Base-by-base conservation (phyloP, 2,888 invertebrate species). In the Anodontia alba region DNA sequence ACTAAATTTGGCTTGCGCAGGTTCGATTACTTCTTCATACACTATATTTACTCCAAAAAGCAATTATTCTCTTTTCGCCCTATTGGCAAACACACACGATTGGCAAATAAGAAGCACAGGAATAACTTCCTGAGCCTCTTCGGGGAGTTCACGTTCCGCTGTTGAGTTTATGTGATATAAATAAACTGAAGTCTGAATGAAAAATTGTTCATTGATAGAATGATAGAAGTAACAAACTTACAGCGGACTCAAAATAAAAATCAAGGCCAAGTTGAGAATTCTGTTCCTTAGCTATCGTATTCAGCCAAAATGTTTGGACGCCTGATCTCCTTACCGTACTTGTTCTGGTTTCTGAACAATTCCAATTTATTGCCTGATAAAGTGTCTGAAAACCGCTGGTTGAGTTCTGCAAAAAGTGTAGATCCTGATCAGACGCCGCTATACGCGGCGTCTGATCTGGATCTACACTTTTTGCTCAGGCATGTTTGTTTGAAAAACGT, bases 201-300 rank as follows among this genome's bases (percentile, higher is more conserved):
- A 62, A 62, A 62, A 62, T 62, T 8, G 33, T 62, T 62, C 62
- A 62, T 33, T 62, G 62, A 62, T 31, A 62, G 62, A 33, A 33
- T 33, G 33, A 62, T 62, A 10, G 62, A 62, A 26, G 54, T 26
- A 54, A 54, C 54, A 54, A 54, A 26, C 54, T 54, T 54, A 5
- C 26, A 26, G 54, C 46, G 46, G 46, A 46, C 46, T 46, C 46
- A 46, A 46, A 46, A 46, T 46, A 46, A 46, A 46, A 12, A 46
- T 46, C 46, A 46, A 46, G 46, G 46, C 3, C 46, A 46, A 46
- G 17, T 17, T 20, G 46, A 7, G 46, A 46, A 20, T 20, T 46
- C 46, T 20, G 17, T 12, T 46, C n/a, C n/a, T 38, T 38, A 38
- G 38, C 38, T 38, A n/a, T n/a, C n/a, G n/a, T n/a, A n/a, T n/a